A percentile compares a stretch with the other conserved stretches of the same genome.
These are phyloP conservation scores for Xylota sylvarum DNA, from an alignment of 2,888 invertebrate species.

Conservation along the genomic window DNA sequence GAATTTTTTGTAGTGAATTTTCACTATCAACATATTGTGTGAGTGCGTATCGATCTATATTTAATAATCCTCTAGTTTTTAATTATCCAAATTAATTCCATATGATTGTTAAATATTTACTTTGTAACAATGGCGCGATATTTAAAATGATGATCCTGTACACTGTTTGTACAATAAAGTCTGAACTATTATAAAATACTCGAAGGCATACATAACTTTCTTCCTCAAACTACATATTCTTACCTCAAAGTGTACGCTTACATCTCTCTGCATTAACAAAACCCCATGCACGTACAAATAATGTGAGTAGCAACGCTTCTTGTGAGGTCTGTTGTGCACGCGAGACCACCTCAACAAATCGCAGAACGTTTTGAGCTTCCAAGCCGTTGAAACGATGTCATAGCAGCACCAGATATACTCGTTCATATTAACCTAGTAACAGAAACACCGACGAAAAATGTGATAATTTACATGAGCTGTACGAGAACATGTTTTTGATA, in stretches of 20 bases:
- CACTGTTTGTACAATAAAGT: neutral
- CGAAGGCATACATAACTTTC: neutral
- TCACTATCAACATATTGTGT: no score
- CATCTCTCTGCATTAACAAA: constrained; percentile 4
- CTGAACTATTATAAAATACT: neutral
- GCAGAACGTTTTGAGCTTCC: constrained; percentile 17
- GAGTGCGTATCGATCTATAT: no score
- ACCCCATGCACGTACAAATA: constrained; percentile 41
- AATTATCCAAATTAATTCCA: no score
- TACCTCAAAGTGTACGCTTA: neutral
- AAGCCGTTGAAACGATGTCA: constrained; percentile 17
- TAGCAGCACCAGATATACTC: constrained; percentile 36
- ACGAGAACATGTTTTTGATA: constrained; percentile 68
- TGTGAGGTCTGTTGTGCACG: constrained; percentile 54
- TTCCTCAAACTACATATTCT: neutral
- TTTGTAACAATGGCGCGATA: no score
- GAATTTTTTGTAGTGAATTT: no score
- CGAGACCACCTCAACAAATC: constrained; percentile 14
- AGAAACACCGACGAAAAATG: constrained; percentile 40
- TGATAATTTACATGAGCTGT: constrained; percentile 68
- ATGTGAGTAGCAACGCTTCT: constrained; percentile 34
- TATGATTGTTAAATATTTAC: no score
- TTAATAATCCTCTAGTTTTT: no score
- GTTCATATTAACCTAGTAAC: constrained; percentile 71
- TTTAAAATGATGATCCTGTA: no score